Base-by-base conservation (phyloP, 2,888 invertebrate genomes). In the Anticlea derivata region DNA sequence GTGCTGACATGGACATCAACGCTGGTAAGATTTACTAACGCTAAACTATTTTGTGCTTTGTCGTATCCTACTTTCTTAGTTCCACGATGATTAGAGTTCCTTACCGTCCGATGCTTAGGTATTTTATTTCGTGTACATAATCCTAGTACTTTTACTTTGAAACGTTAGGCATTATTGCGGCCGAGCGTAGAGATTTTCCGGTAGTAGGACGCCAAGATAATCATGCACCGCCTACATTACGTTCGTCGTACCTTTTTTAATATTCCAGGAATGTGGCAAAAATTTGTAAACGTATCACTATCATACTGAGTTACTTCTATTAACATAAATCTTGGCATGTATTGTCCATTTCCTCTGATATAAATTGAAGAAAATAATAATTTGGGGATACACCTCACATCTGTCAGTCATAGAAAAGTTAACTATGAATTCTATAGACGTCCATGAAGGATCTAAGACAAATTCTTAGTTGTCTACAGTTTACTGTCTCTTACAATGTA, bases 1-100 rank as follows among this genome's bases (percentile, higher is more conserved):
- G 70, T 66, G 70, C 72, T 83, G 87, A 86, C 73, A 90, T 90
- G 89, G 89, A 90, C 77, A 83, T 87, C 71, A 87, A 84, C 81
- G 84, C 84, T 79, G 90, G 89, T 89, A 77, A 85, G 88, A 52
- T 37, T 35, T 34, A 29, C 5, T n/a, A 23, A 6, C 17, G 39
- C 10, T 13, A 11, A 6, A 26, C 5, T n/a, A 29, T 24, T 43
- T 5, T 23, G 10, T 41, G 7, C 22, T 24, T 29, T 52, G 33
- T 27, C 50, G 22, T 12, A 22, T 38, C 1, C 39, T 24, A 8
- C 10, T 31, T 27, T 20, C 13, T 31, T 8, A 43, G 20, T 45
- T 40, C 12, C 33, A 37, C 49, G 38, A 13, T 38, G 35, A 10
- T 30, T 8, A 11, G 31, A 29, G 46, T 45, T 45, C 47, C 52